These are phyloP conservation scores for Bradynema listronoti DNA, from an alignment of 1,140 invertebrate genomes.

Conservation along the genomic window DNA sequence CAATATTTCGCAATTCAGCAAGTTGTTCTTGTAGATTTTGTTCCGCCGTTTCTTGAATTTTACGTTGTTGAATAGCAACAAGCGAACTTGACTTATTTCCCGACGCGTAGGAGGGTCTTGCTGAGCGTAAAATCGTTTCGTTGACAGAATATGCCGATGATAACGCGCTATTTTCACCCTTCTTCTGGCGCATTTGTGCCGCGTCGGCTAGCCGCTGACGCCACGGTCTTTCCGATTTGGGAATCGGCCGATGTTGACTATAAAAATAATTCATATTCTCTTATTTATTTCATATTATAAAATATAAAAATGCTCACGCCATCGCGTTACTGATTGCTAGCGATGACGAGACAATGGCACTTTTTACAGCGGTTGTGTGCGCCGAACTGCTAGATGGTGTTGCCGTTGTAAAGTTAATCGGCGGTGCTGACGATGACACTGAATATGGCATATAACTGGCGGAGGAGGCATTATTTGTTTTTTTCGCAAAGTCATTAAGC, in stretches of 20 bases:
- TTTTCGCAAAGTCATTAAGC: too few species aligned
- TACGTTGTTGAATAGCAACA: neutral
- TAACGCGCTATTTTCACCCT: neutral
- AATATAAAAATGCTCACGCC: too few species aligned
- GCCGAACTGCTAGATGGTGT: neutral
- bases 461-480: too few species aligned
- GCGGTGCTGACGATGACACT: too few species aligned
- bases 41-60: conserved; percentile 9
- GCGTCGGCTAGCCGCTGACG: conserved; percentile 36
- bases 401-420: neutral
- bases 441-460: too few species aligned
- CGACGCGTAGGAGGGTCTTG: neutral
- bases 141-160: neutral
- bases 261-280: neutral
- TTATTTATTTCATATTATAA: neutral
- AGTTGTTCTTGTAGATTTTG: conserved; percentile 6
- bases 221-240: conserved; percentile 41
- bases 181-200: conserved; percentile 12
- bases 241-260: conserved; percentile 14
- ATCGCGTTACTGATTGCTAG: too few species aligned
- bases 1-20: conserved; percentile 6
- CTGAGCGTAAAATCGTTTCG: neutral
- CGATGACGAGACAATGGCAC: neutral
- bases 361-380: neutral
- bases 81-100: neutral